A percentile compares a stretch with the other conserved stretches of the same genome.
phyloP scores from a whole-genome alignment of 2,113 vertebrate genomes.

The Pterocles burchelli region DNA sequence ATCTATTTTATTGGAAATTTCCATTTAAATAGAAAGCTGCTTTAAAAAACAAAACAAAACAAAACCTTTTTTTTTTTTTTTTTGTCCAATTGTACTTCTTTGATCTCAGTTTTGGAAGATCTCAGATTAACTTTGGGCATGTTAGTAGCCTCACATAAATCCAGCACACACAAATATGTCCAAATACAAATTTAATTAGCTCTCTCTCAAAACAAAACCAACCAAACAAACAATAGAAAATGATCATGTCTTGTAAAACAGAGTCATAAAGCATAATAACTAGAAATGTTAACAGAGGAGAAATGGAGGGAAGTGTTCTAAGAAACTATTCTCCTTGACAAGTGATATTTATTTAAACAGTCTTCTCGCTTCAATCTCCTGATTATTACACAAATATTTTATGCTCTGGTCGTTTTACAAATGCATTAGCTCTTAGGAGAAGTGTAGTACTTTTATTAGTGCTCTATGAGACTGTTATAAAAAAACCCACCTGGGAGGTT shows the following conservation, averaged over 20 bases:
- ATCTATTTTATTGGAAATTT: not conserved
- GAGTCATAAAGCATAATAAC: not conserved
- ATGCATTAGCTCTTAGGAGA: conserved; percentile 50
- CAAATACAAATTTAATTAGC: not conserved
- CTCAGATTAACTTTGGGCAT: not conserved
- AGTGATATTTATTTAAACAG: conserved; percentile 50
- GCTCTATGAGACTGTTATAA: conserved; percentile 21
- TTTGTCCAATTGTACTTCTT: not conserved
- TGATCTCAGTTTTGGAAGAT: not conserved
- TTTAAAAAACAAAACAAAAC: not conserved
- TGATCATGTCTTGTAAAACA: not conserved
- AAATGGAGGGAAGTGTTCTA: not conserved
- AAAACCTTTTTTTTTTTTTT: not conserved
- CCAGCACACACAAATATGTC: not conserved
- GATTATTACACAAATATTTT: conserved; percentile 62
- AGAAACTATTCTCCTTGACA: not conserved
- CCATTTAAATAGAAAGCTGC: not conserved
- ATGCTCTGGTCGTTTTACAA: conserved; percentile 47
- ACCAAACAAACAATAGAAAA: not conserved
- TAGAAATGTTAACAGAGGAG: not conserved
- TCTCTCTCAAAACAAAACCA: not conserved
- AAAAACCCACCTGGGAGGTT: conserved; percentile 56
- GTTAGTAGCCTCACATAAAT: not conserved
- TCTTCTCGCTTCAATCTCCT: not conserved
- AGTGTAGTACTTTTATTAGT: conserved; percentile 51